Evolutionary conservation across 2,888 invertebrate species (phyloP).

Genomic region (Seira musarum): DNA sequence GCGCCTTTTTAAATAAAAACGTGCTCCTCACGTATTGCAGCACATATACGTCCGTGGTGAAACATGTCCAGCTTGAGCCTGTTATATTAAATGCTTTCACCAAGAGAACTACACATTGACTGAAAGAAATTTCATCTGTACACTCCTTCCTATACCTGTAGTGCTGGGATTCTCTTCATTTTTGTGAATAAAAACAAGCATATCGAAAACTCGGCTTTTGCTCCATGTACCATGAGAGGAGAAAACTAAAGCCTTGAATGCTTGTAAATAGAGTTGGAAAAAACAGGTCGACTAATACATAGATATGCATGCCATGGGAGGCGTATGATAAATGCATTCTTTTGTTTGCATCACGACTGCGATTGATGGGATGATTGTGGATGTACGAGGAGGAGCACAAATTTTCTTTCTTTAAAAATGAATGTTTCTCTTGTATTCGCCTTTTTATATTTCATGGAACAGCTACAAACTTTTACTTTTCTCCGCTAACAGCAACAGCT

Average conservation of each 20-base stretch:
- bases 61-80: too few species aligned
- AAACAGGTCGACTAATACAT: background rate
- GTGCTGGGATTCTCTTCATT: background rate
- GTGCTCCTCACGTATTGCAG: too few species aligned
- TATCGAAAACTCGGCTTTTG: background rate
- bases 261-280: background rate
- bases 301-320: background rate
- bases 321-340: conserved; percentile 3
- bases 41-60: too few species aligned
- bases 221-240: background rate
- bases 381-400: background rate
- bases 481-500: background rate
- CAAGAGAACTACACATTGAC: conserved; percentile 51
- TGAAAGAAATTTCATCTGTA: conserved; percentile 39
- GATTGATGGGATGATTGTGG: background rate
- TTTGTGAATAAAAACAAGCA: background rate
- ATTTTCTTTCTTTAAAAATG: background rate
- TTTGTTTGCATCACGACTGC: background rate
- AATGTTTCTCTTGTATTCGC: background rate
- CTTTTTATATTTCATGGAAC: background rate
- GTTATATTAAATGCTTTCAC: conserved; percentile 25
- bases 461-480: background rate
- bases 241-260: background rate
- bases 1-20: too few species aligned
- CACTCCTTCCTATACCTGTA: conserved; percentile 13